These are phyloP conservation scores for Caenorhabditis macrosperma DNA, from an alignment of 2,888 invertebrate genomes.

Conservation along the genomic window DNA sequence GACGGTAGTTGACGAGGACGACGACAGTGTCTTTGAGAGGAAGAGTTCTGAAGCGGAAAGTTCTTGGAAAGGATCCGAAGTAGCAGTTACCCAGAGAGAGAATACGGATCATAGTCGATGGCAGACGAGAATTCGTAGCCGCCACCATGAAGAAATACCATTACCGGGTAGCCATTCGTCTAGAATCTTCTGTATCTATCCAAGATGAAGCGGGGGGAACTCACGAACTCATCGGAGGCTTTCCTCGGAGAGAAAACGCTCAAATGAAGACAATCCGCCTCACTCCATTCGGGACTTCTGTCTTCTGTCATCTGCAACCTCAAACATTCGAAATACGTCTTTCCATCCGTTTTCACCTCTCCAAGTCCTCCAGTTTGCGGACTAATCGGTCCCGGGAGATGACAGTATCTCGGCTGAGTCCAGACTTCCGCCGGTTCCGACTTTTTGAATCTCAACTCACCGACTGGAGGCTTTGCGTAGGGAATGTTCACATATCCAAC, in stretches of 20 bases:
- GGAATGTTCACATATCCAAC: constrained; percentile 31
- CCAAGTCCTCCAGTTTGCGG: constrained; percentile 2
- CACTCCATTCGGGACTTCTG: not conserved
- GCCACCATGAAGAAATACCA: constrained; percentile 55
- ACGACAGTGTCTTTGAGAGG: constrained; percentile 74
- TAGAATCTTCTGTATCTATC: not conserved
- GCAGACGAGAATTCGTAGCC: constrained; percentile 35
- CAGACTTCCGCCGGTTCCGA: not conserved
- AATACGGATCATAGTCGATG: constrained; percentile 21
- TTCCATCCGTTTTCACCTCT: too few species aligned
- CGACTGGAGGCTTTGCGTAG: constrained; percentile 30
- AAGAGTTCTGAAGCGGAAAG: constrained; percentile 66
- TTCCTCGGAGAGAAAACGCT: not conserved
- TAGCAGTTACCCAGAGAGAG: constrained; percentile 22
- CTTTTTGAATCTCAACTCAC: not conserved
- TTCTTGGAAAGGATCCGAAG: not conserved
- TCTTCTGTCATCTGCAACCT: not conserved
- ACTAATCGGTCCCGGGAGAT: constrained; percentile 1
- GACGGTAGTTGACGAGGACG: constrained; percentile 71
- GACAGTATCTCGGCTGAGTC: constrained; percentile 12
- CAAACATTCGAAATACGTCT: not conserved
- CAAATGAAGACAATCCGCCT: not conserved
- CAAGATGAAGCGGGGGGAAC: not conserved
- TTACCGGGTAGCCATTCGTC: constrained; percentile 30
- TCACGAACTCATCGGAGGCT: not conserved